Evolutionary conservation across 2,888 invertebrate species (phyloP).

Genomic region (Xanthia icteritia): DNA sequence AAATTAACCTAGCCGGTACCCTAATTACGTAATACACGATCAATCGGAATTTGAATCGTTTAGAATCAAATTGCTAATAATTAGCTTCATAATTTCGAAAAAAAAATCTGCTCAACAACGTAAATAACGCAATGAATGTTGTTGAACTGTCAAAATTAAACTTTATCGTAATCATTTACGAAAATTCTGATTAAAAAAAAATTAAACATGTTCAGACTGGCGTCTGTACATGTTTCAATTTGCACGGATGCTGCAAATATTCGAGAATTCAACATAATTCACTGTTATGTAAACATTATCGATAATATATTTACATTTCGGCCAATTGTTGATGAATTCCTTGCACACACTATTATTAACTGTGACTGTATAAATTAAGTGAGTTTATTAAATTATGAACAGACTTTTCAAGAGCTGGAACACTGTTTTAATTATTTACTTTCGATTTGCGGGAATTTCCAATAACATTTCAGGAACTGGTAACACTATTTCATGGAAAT

Average conservation of each 20-base stretch:
- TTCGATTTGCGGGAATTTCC: background rate
- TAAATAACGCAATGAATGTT: no score
- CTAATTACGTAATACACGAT: no score
- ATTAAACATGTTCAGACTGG: no score
- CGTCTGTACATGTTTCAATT: background rate
- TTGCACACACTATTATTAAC: constrained; percentile 21
- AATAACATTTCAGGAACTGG: background rate
- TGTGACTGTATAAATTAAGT: background rate
- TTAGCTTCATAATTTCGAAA: no score
- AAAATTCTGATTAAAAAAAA: no score
- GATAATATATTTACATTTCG: constrained; percentile 48
- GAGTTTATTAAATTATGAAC: background rate
- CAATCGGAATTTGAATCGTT: no score
- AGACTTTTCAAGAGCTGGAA: background rate
- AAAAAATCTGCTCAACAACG: no score
- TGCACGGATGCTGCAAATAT: constrained; percentile 18
- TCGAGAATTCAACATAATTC: constrained; percentile 35
- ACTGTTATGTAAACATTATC: constrained; percentile 60
- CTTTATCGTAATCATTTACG: no score
- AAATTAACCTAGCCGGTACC: no score
- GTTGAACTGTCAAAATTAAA: no score
- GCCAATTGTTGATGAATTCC: constrained; percentile 59
- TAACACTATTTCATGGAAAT: background rate
- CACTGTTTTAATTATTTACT: background rate
- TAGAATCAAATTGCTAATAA: no score